Base-by-base conservation (phyloP, 2,888 invertebrate genomes). In the Drosophila atripex region DNA sequence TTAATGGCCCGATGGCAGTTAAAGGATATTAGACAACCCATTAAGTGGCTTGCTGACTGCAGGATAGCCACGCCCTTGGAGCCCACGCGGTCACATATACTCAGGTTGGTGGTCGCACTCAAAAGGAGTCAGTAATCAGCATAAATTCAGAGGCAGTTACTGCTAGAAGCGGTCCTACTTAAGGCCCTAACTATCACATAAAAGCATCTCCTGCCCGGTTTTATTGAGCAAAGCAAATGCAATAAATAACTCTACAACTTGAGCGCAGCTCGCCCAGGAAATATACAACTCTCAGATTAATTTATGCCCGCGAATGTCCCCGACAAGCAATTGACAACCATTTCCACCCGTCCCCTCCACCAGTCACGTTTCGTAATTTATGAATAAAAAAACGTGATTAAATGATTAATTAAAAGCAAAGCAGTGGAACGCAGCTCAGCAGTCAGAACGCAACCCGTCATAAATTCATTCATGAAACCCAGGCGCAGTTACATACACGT, bases 1-100 rank as follows among this genome's bases (percentile, higher is more conserved):
- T 86, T 84, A 84, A 84, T 86, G 87, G 74, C 69, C 73, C 85
- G 74, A 57, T 70, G 85, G 87, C 82, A 86, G 83, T 84, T 84
- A 80, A 78, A 84, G 82, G 82, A 84, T 84, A 84, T 84, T 84
- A 84, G 84, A 84, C 78, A 85, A 80, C 85, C 87, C 77, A 86
- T 86, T 86, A 80, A 80, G 80, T 77, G 77, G 78, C 78, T 55
- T 53, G 61, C 85, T 74, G 68, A 59, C 51, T 68, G 52, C 35
- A 35, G 45, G 58, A 63, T 60, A 51, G 32, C 38, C 51, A 58
- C 55, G 52, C 53, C 60, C 38, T 6, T 6, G 35, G 14, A 35
- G n/a, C 32, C 11, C 11, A 32, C 6, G 6, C 35, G 32, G 12
- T 28, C 28, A 3, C 28, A 28, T 9, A 8, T 9, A 28, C 28